A percentile compares a stretch with the other conserved stretches of the same genome.
Evolutionary conservation across 2,797 vertebrate genomes (phyloP).

Genomic region (Varecia variegata): DNA sequence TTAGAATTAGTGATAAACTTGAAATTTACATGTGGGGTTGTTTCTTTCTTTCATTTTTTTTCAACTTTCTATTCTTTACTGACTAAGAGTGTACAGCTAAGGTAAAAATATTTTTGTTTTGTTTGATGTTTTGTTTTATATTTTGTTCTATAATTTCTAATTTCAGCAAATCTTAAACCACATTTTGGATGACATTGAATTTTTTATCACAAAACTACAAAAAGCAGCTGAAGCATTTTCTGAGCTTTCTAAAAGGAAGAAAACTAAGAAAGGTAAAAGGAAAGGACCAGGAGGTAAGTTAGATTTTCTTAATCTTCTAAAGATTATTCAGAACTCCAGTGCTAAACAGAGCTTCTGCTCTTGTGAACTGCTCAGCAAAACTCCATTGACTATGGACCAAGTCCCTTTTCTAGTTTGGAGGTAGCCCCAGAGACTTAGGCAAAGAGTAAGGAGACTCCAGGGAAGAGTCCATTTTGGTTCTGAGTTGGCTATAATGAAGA

Average conservation of each 20-base stretch:
- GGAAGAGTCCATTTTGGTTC: not conserved
- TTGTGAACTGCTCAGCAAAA: not conserved
- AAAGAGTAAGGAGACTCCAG: not conserved
- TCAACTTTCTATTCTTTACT: conserved; percentile 12
- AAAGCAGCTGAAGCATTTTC: conserved; percentile 94
- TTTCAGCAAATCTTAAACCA: conserved; percentile 98
- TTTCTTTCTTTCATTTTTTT: not conserved
- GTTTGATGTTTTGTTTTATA: not conserved
- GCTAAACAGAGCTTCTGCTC: not conserved
- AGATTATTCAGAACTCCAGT: not conserved
- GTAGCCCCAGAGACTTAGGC: not conserved
- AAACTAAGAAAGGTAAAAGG: conserved; percentile 92
- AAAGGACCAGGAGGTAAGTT: conserved; percentile 93
- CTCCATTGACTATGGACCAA: not conserved
- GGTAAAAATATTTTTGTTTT: not conserved
- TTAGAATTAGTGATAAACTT: conserved; percentile 4
- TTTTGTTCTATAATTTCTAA: conserved; percentile 54
- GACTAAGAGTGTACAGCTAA: not conserved
- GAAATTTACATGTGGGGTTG: not conserved
- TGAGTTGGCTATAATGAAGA: not conserved
- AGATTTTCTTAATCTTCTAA: not conserved
- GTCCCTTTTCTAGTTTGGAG: not conserved
- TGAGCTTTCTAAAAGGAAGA: conserved; percentile 94
- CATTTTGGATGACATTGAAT: conserved; percentile 96
- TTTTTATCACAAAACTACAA: conserved; percentile 95